These are phyloP conservation scores for Mormoops blainvillei DNA, from an alignment of 2,113 vertebrate genomes.

Conservation along the genomic window DNA sequence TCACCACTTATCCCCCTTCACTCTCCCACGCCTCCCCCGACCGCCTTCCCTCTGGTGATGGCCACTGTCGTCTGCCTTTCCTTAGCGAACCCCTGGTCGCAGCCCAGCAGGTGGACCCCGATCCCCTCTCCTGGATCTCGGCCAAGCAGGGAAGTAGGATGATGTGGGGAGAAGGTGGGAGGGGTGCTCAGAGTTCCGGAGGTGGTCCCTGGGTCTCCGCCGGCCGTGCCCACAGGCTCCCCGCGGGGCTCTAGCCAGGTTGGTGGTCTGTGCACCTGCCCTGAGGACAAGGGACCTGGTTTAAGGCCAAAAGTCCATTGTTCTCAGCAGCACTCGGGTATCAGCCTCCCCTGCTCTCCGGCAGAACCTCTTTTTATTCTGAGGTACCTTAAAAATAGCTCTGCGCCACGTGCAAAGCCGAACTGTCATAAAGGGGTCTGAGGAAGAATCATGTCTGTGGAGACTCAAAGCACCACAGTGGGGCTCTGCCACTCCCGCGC, in stretches of 20 bases:
- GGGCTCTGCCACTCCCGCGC: not conserved
- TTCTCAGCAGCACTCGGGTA: not conserved
- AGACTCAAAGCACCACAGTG: not conserved
- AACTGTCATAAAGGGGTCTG: constrained; percentile 1
- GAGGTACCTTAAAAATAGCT: constrained; percentile 40
- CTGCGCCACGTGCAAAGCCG: constrained; percentile 46
- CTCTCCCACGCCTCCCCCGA: too few relatives aligned
- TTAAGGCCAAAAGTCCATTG: not conserved
- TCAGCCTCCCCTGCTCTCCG: not conserved
- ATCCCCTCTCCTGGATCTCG: too few relatives aligned
- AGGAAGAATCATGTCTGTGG: not conserved
- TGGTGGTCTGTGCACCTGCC: not conserved
- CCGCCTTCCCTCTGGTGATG: too few relatives aligned
- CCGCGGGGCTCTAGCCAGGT: accelerated
- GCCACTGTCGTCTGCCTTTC: too few relatives aligned
- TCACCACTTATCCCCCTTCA: too few relatives aligned
- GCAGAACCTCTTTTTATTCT: not conserved
- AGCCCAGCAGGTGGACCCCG: too few relatives aligned
- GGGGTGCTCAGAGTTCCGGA: too few relatives aligned
- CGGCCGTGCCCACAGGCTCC: not conserved
- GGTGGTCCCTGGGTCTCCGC: too few relatives aligned
- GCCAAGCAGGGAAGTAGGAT: too few relatives aligned
- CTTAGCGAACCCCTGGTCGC: too few relatives aligned
- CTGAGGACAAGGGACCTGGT: not conserved
- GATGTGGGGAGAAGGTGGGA: too few relatives aligned